Evolutionary conservation across 37 sponge, comb jelly and placozoan genomes (phyloP), one percentile per base, ranked within the genome.

Genomic region (Agelas oroides): DNA sequence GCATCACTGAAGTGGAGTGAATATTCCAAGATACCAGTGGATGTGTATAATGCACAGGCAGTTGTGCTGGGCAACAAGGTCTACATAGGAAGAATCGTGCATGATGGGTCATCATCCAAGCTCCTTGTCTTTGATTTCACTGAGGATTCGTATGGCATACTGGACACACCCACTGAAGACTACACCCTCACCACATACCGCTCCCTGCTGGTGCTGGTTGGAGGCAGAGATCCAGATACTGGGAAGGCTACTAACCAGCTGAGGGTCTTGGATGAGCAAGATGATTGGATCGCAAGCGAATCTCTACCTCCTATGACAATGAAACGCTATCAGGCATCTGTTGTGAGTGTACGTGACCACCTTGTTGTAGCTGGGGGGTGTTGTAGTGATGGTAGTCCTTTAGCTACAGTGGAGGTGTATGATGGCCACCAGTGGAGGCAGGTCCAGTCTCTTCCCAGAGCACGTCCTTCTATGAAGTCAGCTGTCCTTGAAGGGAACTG

Each of bases 331-430:
- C 19, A 25, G 32, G 57, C 78, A 60, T 77, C 78, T 21, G 60
- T 41, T 77, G 23, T 60, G 14, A 75, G 25, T 55, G 60, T 59
- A 30, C 78, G 33, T 31, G 35, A 59, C 20, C n/a, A 39, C 36
- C 31, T 77, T 62, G 60, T 77, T 11, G 78, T 77, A 0, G 78
- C 78, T 20, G 78, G 78, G 33, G 78, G 78, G n/a, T 6, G 24
- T 41, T 38, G 75, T 30, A 27, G 27, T 53, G 53, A 38, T n/a
- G n/a, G n/a, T n/a, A n/a, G n/a, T n/a, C n/a, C n/a, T n/a, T n/a
- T 77, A 8, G 34, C 33, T 35, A 34, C 20, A 1, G 78, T 77
- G 36, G 78, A 77, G 62, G 78, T 77, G 6, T 77, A 57, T 8
- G 23, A n/a, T 0, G 62, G 34, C 0, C 36, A 30, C 5, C 34